These are phyloP conservation scores for Dicaeum eximium DNA, from an alignment of 2,113 vertebrate genomes.

Conservation along the genomic window DNA sequence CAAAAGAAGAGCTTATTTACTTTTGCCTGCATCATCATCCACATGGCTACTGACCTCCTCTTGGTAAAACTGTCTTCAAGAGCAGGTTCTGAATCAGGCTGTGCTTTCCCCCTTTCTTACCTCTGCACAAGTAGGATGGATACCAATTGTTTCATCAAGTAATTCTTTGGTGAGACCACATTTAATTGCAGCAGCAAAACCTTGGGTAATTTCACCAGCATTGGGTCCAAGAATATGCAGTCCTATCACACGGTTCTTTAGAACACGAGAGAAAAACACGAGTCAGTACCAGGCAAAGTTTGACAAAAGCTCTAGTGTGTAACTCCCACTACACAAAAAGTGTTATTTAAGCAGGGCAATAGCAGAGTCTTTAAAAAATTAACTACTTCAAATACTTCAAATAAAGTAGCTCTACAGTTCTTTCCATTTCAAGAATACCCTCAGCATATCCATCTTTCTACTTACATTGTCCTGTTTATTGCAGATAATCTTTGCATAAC, in stretches of 20 bases:
- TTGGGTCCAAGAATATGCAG: constrained; percentile 94
- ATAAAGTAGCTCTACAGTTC: background rate
- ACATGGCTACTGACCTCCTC: background rate
- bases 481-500: constrained; percentile 93
- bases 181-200: constrained; percentile 91
- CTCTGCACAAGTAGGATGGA: constrained; percentile 96
- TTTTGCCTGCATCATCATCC: background rate
- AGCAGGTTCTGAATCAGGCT: background rate
- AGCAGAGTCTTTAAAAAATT: background rate
- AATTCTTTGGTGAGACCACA: constrained; percentile 90
- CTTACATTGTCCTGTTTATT: constrained; percentile 85
- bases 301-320: background rate
- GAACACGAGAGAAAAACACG: background rate
- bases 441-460: background rate
- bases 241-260: constrained; percentile 88
- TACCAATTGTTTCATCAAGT: constrained; percentile 89
- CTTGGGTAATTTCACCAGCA: constrained; percentile 94
- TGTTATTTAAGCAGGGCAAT: background rate
- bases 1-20: background rate
- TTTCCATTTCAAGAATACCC: background rate
- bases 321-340: background rate
- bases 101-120: constrained; percentile 54
- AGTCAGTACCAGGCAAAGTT: background rate
- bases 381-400: background rate
- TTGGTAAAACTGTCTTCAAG: background rate